Percentiles rank a stretch among this genome's conserved stretches.
phyloP scores from a whole-genome alignment of 2,888 invertebrate genomes.

The Phyllotreta striolata region DNA sequence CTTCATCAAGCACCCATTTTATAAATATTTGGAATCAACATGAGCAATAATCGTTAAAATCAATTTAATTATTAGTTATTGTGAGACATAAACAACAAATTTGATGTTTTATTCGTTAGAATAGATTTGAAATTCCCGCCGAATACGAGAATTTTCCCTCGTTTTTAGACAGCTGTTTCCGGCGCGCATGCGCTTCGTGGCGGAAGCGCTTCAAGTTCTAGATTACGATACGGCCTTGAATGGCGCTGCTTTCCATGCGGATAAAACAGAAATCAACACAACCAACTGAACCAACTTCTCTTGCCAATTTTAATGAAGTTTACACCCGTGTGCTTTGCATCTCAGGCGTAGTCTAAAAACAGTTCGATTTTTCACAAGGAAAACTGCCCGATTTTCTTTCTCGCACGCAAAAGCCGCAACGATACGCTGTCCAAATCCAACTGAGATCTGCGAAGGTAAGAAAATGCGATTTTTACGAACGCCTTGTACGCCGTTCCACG shows the following conservation, averaged over 20 bases:
- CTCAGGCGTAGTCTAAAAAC: constrained; percentile 53
- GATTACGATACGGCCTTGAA: constrained; percentile 45
- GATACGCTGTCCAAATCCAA: constrained; percentile 17
- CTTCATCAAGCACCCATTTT: no score
- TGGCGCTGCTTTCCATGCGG: constrained; percentile 44
- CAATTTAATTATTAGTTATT: no score
- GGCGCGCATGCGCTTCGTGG: constrained; percentile 36
- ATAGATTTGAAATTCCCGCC: not conserved
- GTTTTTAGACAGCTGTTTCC: constrained; percentile 35
- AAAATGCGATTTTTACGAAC: constrained; percentile 42
- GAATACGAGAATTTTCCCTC: constrained; percentile 11
- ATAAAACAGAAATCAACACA: constrained; percentile 41
- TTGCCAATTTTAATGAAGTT: constrained; percentile 56
- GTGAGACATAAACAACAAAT: no score
- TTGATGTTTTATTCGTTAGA: no score
- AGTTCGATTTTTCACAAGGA: constrained; percentile 42
- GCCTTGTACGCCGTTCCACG: constrained; percentile 41
- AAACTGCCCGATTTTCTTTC: constrained; percentile 29
- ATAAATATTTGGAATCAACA: no score
- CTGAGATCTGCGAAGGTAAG: constrained; percentile 47
- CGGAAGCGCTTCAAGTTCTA: constrained; percentile 39
- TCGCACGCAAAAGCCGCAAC: constrained; percentile 24
- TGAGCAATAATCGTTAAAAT: no score
- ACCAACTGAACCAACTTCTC: constrained; percentile 37
- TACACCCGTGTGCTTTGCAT: constrained; percentile 55